These are phyloP conservation scores for Nasonia oneida DNA, from an alignment of 2,888 invertebrate species.

Conservation along the genomic window DNA sequence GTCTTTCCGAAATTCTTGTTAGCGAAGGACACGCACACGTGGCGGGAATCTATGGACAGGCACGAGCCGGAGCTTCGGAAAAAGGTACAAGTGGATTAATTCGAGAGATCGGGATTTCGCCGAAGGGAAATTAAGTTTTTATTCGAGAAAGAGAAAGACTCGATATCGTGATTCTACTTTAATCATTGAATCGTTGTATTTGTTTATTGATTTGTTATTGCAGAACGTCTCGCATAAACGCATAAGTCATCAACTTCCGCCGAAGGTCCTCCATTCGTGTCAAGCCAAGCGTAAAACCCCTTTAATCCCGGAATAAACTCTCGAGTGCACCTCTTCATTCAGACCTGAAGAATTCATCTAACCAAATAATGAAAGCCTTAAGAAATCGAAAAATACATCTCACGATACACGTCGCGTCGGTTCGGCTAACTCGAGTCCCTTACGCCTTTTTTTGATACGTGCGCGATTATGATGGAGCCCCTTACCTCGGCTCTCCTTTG, in stretches of 20 bases:
- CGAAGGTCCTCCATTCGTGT: not conserved
- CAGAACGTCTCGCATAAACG: not conserved
- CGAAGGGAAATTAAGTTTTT: slow-evolving; percentile 17
- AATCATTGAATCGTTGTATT: no score
- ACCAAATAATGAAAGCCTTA: not conserved
- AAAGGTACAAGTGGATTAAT: not conserved
- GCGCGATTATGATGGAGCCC: not conserved
- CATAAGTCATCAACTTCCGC: no score
- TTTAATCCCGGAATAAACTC: not conserved
- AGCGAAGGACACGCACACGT: slow-evolving; percentile 2
- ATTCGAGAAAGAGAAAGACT: not conserved
- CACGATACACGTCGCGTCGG: no score
- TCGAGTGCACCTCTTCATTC: not conserved
- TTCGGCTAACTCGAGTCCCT: not conserved
- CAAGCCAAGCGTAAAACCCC: not conserved
- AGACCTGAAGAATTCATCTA: not conserved
- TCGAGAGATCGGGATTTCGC: not conserved
- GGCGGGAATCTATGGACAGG: not conserved
- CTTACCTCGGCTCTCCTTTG: not conserved
- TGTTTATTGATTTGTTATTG: not conserved
- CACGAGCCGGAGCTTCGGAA: not conserved
- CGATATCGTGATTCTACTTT: not conserved
- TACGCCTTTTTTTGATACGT: not conserved
- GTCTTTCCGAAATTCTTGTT: not conserved
- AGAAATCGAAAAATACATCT: not conserved